Evolutionary conservation across 2,113 vertebrate genomes (phyloP).

Genomic region (Cettia cetti): DNA sequence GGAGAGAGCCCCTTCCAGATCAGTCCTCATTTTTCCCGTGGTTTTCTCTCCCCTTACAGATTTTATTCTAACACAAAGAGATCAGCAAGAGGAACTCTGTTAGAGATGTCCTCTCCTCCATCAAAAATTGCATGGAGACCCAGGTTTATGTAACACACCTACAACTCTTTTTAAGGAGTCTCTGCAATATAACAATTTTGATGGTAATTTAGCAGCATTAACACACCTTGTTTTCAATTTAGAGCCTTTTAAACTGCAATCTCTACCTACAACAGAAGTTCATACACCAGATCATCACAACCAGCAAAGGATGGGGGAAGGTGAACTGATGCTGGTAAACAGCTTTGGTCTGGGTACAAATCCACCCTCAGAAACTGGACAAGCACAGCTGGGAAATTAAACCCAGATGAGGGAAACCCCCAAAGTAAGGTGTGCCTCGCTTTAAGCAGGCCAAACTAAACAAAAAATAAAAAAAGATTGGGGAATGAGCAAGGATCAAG

Average conservation of each 20-base stretch:
- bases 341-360: background rate
- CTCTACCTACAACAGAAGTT: background rate
- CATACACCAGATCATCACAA: background rate
- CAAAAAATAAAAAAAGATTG: rapidly evolving
- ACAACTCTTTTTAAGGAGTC: background rate
- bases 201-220: background rate
- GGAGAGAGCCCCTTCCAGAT: background rate
- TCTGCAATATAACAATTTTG: background rate
- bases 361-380: background rate
- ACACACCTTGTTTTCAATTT: background rate
- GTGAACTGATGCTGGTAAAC: background rate
- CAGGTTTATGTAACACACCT: constrained; percentile 6
- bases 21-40: rapidly evolving
- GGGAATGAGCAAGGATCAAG: background rate
- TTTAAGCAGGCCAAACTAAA: background rate
- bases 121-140: background rate
- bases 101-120: background rate
- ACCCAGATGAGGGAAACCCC: background rate
- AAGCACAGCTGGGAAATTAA: background rate
- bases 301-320: background rate
- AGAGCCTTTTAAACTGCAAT: background rate
- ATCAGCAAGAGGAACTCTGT: background rate
- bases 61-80: background rate
- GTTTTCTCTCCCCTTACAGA: background rate
- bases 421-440: background rate